Evolutionary conservation across 1,140 invertebrate genomes (phyloP), one percentile per base, ranked within the genome.

Genomic region (Rhopalosiphum maidis): DNA sequence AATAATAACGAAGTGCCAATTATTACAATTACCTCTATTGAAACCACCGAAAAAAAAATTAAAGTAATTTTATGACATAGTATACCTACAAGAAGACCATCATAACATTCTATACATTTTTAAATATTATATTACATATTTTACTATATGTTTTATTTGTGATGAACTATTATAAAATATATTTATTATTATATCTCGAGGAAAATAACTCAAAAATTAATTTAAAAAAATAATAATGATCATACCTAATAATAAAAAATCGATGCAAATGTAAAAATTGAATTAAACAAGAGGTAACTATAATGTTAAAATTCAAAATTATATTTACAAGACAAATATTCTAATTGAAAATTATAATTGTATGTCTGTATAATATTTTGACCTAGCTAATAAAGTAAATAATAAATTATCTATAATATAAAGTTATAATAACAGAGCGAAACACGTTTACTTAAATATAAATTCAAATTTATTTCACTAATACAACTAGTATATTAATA

Each of bases 1-100:
- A 97, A 97, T 94, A 96, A 96, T 91, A 98, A 98, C 95, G 96
- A 96, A 94, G 96, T 98, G 82, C 97, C 98, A 46, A 93, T 99
- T 25, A 94, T 99, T 7, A 98, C 98, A 0, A 96, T 99, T 90
- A 55, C 85, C 48, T 35, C 37, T 15, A 93, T 35, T 25, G 87
- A 77, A 41, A 85, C 35, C 3, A 82, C 82, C n/a, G 89, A 89
- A 68, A 41, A 93, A 46, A 43, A 46, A 55, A 94, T 88, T 18
- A 88, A 94, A 55, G 54, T 91, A 48, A 94, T 43, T 60, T 60
- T 43, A 87, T 77, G n/a, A 77, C 15, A 18, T 6, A n/a, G 60
- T 15, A n/a, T 30, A 3, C 11, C 0, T n/a, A 68, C 4, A 77
- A 35, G 11, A 9, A 60, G 25, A 60, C 25, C 55, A 3, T 6